Evolutionary conservation across 2,113 vertebrate genomes (phyloP).

Genomic region (Setophaga kirtlandii): DNA sequence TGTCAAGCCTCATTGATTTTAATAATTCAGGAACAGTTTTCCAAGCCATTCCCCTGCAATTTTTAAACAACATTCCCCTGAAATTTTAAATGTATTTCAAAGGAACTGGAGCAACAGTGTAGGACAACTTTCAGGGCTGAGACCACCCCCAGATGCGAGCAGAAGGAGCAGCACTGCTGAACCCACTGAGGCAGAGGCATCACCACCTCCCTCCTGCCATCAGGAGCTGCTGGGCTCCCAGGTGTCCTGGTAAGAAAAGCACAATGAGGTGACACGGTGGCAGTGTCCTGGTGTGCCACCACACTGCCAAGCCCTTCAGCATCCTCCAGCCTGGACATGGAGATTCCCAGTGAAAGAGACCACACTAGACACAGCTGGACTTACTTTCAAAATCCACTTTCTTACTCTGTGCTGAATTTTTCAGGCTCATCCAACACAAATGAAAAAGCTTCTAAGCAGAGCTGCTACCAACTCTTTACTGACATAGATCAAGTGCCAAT

Average conservation of each 20-base stretch:
- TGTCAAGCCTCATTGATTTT: background rate
- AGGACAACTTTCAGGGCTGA: rapidly evolving
- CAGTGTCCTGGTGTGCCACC: background rate
- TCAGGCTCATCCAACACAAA: background rate
- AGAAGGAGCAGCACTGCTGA: background rate
- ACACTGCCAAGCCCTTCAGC: background rate
- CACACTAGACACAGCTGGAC: rapidly evolving
- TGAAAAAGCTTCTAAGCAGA: background rate
- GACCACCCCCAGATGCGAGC: rapidly evolving
- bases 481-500: background rate
- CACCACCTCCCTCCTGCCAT: rapidly evolving
- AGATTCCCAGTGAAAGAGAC: background rate
- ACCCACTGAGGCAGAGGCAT: rapidly evolving
- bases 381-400: background rate
- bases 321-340: rapidly evolving
- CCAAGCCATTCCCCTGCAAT: background rate
- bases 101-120: background rate
- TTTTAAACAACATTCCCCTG: background rate
- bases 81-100: background rate
- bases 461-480: too few species aligned
- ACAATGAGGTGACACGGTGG: rapidly evolving
- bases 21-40: background rate
- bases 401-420: background rate
- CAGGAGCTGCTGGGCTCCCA: rapidly evolving
- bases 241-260: background rate